phyloP scores from a whole-genome alignment of 2,113 vertebrate genomes.

The Psephotus haematonotus region DNA sequence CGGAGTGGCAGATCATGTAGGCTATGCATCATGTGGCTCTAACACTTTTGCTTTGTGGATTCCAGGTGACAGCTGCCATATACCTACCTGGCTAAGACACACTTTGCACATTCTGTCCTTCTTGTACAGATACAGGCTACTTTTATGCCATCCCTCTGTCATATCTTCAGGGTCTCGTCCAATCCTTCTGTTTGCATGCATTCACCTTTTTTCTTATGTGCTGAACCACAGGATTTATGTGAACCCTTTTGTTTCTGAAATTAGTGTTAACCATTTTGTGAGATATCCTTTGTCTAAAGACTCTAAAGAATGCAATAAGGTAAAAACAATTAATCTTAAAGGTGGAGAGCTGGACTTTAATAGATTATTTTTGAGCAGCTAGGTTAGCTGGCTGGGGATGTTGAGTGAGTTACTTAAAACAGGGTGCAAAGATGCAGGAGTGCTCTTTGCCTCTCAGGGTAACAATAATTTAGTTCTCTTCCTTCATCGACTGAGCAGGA shows the following conservation, averaged over 20 bases:
- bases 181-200: not conserved
- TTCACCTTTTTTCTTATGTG: not conserved
- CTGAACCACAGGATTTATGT: not conserved
- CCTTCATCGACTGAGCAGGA: not conserved
- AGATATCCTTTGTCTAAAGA: not conserved
- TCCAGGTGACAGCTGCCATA: not conserved
- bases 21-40: not conserved
- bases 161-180: not conserved
- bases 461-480: not conserved
- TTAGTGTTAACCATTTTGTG: not conserved
- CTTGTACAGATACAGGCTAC: not conserved
- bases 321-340: not conserved
- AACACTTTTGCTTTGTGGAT: not conserved
- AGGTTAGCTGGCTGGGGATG: not conserved
- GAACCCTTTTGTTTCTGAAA: not conserved
- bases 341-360: not conserved
- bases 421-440: not conserved
- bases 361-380: not conserved
- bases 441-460: not conserved
- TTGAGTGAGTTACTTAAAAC: not conserved
- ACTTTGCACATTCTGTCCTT: not conserved
- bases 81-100: rapidly evolving
- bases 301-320: not conserved
- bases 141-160: not conserved
- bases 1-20: not conserved